Evolutionary conservation across 2,113 vertebrate species (phyloP).

Genomic region (Coracopsis vasa): DNA sequence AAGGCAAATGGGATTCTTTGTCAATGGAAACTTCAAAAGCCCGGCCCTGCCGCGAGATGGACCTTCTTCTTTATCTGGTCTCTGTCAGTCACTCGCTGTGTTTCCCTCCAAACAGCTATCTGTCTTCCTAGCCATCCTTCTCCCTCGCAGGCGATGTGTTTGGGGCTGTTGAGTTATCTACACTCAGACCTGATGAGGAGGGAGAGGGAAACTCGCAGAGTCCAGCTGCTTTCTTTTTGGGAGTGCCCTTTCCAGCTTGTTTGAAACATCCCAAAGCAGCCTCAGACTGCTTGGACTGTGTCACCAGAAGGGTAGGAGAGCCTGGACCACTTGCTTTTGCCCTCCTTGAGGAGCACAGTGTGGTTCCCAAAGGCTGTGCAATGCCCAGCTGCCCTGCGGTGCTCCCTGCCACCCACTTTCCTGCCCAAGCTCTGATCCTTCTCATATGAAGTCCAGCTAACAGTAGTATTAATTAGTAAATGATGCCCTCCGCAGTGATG

Average conservation of each 20-base stretch:
- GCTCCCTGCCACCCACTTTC: neutral
- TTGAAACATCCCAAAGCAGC: neutral
- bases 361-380: neutral
- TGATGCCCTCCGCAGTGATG: neutral
- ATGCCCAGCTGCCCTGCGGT: neutral
- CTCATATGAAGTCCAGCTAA: neutral
- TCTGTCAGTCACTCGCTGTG: conserved; percentile 42
- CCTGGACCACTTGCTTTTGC: neutral
- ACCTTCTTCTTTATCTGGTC: conserved; percentile 66
- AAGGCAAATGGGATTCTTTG: conserved; percentile 74
- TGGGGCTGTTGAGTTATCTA: conserved; percentile 22
- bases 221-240: neutral
- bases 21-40: conserved; percentile 72
- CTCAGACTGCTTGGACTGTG: neutral
- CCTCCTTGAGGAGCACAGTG: neutral
- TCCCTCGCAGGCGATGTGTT: neutral
- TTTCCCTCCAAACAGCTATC: conserved; percentile 68
- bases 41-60: conserved; percentile 28
- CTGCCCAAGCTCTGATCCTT: neutral
- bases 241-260: neutral
- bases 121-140: conserved; percentile 17
- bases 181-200: neutral
- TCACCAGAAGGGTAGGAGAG: neutral
- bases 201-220: neutral
- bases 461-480: neutral